phyloP scores from a whole-genome alignment of 1,140 invertebrate genomes.

The Eciton burchellii region DNA sequence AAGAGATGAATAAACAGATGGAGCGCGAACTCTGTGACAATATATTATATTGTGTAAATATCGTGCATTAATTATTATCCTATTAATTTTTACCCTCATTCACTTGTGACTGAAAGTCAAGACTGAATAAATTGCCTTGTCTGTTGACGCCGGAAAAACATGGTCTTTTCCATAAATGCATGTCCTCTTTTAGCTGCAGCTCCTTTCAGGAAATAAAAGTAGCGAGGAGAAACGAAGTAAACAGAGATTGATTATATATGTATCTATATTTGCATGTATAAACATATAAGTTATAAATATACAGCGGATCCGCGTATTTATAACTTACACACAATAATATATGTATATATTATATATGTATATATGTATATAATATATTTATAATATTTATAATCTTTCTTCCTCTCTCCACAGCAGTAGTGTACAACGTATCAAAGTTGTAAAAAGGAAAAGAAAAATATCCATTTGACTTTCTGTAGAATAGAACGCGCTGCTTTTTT shows the following conservation, averaged over 20 bases:
- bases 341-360: slow-evolving; percentile 63
- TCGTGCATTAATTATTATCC: slow-evolving; percentile 31
- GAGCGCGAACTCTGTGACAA: slow-evolving; percentile 77
- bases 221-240: neutral
- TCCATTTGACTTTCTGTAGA: slow-evolving; percentile 56
- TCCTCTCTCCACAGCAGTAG: slow-evolving; percentile 43
- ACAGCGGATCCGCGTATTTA: slow-evolving; percentile 64
- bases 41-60: slow-evolving; percentile 76
- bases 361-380: slow-evolving; percentile 67
- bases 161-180: neutral
- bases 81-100: too few species aligned
- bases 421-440: slow-evolving; percentile 64
- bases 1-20: slow-evolving; percentile 47
- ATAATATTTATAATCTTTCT: slow-evolving; percentile 64
- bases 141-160: neutral
- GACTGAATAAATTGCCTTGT: neutral
- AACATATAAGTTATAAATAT: slow-evolving; percentile 76
- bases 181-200: neutral
- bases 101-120: neutral
- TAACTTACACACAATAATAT: slow-evolving; percentile 66
- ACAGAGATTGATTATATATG: slow-evolving; percentile 54
- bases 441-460: slow-evolving; percentile 32
- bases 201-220: neutral
- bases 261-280: slow-evolving; percentile 75
- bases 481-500: slow-evolving; percentile 37